These are phyloP conservation scores for Lasioglossum baleicum DNA, from an alignment of 1,140 invertebrate species.

Conservation along the genomic window DNA sequence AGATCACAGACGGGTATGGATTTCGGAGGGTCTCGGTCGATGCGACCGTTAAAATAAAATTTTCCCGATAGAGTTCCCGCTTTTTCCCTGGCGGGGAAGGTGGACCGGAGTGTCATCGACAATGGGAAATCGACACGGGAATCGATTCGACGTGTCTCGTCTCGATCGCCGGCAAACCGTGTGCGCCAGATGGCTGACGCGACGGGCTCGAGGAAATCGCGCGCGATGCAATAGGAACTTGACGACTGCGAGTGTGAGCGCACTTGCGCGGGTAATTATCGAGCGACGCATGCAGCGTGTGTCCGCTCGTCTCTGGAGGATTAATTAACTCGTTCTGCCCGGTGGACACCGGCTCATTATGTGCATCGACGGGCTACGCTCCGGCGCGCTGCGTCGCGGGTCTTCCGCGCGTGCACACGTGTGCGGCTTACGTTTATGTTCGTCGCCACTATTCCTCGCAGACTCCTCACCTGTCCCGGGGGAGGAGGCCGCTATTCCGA, in stretches of 20 bases:
- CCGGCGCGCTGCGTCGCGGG: background rate
- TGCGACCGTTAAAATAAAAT: no score
- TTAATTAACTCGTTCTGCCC: slow-evolving; percentile 69
- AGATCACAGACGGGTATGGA: no score
- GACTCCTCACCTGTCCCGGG: slow-evolving; percentile 19
- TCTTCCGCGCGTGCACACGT: background rate
- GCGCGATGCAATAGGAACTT: slow-evolving; percentile 12
- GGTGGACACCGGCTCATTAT: slow-evolving; percentile 66
- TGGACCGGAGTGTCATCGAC: background rate
- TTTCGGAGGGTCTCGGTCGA: no score
- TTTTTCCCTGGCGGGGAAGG: background rate
- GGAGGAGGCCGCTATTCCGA: slow-evolving; percentile 17
- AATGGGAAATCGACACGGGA: background rate
- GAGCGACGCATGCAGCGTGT: slow-evolving; percentile 54
- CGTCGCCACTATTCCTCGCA: background rate
- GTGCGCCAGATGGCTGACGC: background rate
- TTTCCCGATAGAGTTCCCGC: background rate
- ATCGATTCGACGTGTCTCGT: background rate
- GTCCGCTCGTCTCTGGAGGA: slow-evolving; percentile 59
- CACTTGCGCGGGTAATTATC: slow-evolving; percentile 65
- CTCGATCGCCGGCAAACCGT: background rate
- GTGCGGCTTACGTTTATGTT: background rate
- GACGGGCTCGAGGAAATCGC: slow-evolving; percentile 22
- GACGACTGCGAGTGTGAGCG: slow-evolving; percentile 47
- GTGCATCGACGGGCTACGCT: slow-evolving; percentile 41